Evolutionary conservation across 2,113 vertebrate genomes (phyloP).

Genomic region (Alligator mississippiensis): DNA sequence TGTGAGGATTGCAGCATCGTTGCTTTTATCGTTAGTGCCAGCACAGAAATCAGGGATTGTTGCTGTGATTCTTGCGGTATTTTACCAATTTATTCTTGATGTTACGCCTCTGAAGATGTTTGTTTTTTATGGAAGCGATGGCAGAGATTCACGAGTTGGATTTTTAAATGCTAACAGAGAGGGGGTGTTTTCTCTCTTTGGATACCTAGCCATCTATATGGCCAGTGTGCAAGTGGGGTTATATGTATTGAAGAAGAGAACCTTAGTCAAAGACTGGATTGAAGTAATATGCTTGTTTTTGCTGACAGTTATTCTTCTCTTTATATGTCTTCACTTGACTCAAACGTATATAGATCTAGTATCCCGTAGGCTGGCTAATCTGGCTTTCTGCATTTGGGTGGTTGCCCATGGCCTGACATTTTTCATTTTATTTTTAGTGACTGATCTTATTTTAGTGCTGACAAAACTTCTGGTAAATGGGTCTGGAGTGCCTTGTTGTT

Average conservation of each 20-base stretch:
- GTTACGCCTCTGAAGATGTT: constrained; percentile 85
- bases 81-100: constrained; percentile 87
- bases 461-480: constrained; percentile 81
- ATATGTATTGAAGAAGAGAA: constrained; percentile 81
- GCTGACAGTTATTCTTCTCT: constrained; percentile 71
- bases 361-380: constrained; percentile 92
- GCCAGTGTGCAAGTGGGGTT: constrained; percentile 90
- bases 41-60: constrained; percentile 80
- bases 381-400: constrained; percentile 90
- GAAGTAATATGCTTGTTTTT: constrained; percentile 66
- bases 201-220: constrained; percentile 92
- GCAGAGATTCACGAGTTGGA: constrained; percentile 75
- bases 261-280: constrained; percentile 82
- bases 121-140: constrained; percentile 84
- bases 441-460: constrained; percentile 85
- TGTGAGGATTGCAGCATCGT: constrained; percentile 86
- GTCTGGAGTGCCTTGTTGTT: constrained; percentile 82
- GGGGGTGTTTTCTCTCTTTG: constrained; percentile 88
- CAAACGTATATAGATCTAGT: constrained; percentile 82
- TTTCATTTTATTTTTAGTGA: constrained; percentile 76
- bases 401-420: constrained; percentile 86
- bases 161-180: constrained; percentile 94
- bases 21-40: constrained; percentile 83
- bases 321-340: constrained; percentile 69
- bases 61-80: constrained; percentile 76